phyloP scores from a whole-genome alignment of 2,888 invertebrate species.

The Bellardia pandia region DNA sequence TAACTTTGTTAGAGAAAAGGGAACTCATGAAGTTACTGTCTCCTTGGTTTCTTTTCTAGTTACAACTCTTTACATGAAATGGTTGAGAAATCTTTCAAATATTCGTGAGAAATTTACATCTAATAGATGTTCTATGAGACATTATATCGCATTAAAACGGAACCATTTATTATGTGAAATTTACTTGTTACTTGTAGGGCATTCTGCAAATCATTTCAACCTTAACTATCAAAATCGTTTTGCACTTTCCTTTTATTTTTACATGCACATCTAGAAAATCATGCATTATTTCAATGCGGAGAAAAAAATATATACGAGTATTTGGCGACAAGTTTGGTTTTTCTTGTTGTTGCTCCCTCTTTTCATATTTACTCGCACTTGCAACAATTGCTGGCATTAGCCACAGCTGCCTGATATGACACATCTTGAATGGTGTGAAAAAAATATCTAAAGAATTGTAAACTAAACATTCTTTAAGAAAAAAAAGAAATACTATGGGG shows the following conservation, averaged over 20 bases:
- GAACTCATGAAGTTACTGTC: too few relatives aligned
- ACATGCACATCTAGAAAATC: neutral
- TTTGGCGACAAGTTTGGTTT: constrained; percentile 38
- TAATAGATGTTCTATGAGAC: too few relatives aligned
- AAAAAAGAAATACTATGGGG: neutral
- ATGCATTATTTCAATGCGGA: neutral
- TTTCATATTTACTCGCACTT: neutral
- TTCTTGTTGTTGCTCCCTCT: neutral
- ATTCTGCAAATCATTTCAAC: neutral
- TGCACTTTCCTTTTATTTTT: neutral
- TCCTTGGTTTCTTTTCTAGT: too few relatives aligned
- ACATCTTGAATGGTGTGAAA: constrained; percentile 61
- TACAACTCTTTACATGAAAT: too few relatives aligned
- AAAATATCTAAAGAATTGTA: constrained; percentile 18
- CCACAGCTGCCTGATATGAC: constrained; percentile 62
- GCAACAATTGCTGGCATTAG: constrained; percentile 11
- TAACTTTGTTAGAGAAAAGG: too few relatives aligned
- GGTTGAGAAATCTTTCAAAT: too few relatives aligned
- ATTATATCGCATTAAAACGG: too few relatives aligned
- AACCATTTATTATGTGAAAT: too few relatives aligned
- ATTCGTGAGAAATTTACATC: too few relatives aligned
- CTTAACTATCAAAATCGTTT: neutral
- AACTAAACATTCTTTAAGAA: neutral
- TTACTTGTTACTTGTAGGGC: neutral
- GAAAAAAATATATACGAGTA: neutral